Evolutionary conservation across 2,797 vertebrate species (phyloP).

Genomic region (Vireo griseus): DNA sequence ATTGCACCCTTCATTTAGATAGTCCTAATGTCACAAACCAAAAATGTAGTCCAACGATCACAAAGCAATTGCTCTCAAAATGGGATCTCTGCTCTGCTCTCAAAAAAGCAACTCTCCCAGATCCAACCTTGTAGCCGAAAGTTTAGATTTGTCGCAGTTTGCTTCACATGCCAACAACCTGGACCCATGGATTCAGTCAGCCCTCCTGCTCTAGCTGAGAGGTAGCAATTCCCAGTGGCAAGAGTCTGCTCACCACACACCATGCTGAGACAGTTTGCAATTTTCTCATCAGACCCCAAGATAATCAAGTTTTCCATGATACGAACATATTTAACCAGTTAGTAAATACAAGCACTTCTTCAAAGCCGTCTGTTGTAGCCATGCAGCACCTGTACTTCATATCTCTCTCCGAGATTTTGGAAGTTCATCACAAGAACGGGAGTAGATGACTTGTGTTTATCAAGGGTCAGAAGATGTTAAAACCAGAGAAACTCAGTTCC

Average conservation of each 20-base stretch:
- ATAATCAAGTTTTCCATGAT: background rate
- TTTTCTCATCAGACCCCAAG: background rate
- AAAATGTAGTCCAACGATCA: accelerated
- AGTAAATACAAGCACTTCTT: background rate
- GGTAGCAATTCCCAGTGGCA: background rate
- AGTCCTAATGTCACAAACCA: background rate
- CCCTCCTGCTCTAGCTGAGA: background rate
- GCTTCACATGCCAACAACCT: background rate
- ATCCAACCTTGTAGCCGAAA: background rate
- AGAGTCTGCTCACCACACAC: background rate
- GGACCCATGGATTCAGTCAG: accelerated
- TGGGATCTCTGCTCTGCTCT: background rate
- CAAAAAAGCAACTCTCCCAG: background rate
- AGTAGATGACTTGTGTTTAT: background rate
- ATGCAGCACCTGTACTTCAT: background rate
- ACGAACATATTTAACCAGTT: background rate
- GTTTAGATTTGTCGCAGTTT: background rate
- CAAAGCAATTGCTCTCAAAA: background rate
- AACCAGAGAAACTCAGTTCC: background rate
- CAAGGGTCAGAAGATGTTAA: background rate
- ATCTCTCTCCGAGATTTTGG: accelerated
- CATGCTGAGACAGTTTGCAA: background rate
- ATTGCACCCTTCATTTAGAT: background rate
- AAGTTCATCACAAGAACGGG: background rate
- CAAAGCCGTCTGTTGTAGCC: background rate